Evolutionary conservation across 2,888 invertebrate species (phyloP), one percentile per base, ranked within the genome.

Genomic region (Oxytorus armatus): DNA sequence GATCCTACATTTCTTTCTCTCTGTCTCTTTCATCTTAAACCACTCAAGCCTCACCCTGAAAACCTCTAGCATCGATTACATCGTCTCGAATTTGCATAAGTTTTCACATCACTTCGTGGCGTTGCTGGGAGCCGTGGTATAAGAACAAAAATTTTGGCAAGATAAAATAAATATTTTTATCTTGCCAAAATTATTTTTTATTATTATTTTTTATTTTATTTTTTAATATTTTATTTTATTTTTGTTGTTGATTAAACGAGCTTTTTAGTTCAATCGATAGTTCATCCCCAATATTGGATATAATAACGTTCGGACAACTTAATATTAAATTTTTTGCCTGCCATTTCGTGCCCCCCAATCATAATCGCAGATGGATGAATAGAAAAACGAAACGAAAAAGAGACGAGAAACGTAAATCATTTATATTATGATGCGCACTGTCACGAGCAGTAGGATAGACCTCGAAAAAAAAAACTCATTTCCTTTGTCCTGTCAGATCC

Each of bases 391-490:
- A 33, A 70, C 57, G 21, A 33, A 29, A 10, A 33, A n/a, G 44
- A 33, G 36, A 16, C 11, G 29, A 7, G 7, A 33, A 57, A 33
- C n/a, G 8, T 55, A 55, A 57, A 57, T 23, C 53, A 18, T 44
- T 49, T 49, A 59, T 59, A 57, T 51, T 3, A 4, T 29, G 8
- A 36, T 49, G 70, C 65, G 57, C 77, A 3, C n/a, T 77, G 72
- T 77, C 70, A 59, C 66, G 51, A 29, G 21, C 21, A 42, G 65
- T 36, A 47, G 36, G 47, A 36, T 3, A 66, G 36, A 36, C 72
- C 65, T 72, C 72, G 77, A 66, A 73, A n/a, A n/a, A n/a, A n/a
- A n/a, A n/a, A 73, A 70, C 51, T 44, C 51, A 47, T 77, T 53
- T 72, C 72, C 66, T 72, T 77, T 66, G 72, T 77, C 66, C 66